Evolutionary conservation across 2,888 invertebrate genomes (phyloP).

Genomic region (Chrysomela aeneicollis): DNA sequence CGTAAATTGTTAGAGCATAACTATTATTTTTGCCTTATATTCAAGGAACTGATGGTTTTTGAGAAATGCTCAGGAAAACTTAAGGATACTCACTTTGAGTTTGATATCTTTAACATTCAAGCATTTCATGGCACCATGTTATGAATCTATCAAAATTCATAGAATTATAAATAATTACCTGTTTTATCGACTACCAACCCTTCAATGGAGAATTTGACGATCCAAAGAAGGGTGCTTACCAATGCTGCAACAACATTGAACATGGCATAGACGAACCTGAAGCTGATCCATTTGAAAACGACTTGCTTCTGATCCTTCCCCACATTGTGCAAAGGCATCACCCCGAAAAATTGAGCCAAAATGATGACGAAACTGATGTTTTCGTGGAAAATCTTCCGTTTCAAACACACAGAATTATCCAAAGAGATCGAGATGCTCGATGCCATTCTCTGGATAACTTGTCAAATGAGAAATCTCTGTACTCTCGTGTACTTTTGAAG

Average conservation of each 20-base stretch:
- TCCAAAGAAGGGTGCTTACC: constrained; percentile 46
- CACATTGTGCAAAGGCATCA: constrained; percentile 51
- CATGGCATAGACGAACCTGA: constrained; percentile 45
- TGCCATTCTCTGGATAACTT: constrained; percentile 29
- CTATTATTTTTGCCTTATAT: no score
- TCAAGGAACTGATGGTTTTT: no score
- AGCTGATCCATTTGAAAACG: constrained; percentile 50
- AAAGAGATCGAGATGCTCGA: constrained; percentile 43
- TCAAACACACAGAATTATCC: constrained; percentile 23
- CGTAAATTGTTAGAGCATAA: no score
- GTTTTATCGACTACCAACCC: constrained; percentile 51
- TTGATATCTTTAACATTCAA: no score
- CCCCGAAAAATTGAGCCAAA: constrained; percentile 52
- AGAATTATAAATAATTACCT: constrained; percentile 40
- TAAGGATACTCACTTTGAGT: no score
- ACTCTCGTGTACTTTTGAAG: no score
- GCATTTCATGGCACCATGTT: no score
- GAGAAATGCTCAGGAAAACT: no score
- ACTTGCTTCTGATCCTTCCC: constrained; percentile 42
- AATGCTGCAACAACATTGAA: constrained; percentile 47
- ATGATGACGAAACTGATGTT: constrained; percentile 49
- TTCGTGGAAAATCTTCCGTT: constrained; percentile 45
- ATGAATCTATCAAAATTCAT: no score
- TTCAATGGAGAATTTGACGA: constrained; percentile 47
- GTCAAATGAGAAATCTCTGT: no score